A percentile compares a stretch with the other conserved stretches of the same genome.
Evolutionary conservation across 1,140 invertebrate genomes (phyloP).

Genomic region (Piezodorus guildinii): DNA sequence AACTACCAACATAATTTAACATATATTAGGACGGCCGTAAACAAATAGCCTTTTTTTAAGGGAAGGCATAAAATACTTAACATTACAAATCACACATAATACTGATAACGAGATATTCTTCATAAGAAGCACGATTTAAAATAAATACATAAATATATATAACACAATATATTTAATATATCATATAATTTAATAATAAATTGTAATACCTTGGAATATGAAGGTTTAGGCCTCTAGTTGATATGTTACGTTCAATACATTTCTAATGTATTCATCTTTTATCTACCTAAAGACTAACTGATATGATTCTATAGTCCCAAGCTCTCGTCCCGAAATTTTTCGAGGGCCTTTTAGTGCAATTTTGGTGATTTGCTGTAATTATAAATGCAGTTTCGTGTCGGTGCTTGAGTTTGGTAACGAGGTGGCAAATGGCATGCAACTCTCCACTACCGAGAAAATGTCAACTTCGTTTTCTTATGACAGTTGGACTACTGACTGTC

Average conservation of each 20-base stretch:
- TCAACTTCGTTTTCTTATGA: too few species aligned
- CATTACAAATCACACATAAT: slow-evolving; percentile 1
- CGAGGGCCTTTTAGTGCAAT: not conserved
- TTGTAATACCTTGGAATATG: not conserved
- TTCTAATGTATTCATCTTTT: not conserved
- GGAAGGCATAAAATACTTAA: not conserved
- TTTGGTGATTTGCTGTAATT: not conserved
- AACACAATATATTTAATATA: too few species aligned
- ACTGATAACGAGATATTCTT: not conserved
- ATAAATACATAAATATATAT: too few species aligned
- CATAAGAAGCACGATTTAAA: not conserved
- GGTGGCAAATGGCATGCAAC: too few species aligned
- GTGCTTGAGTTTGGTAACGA: too few species aligned
- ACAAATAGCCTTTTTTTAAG: slow-evolving; percentile 14
- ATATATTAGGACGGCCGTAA: slow-evolving; percentile 7
- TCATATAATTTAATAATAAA: not conserved
- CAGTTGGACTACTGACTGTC: too few species aligned
- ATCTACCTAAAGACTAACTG: not conserved
- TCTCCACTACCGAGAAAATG: too few species aligned
- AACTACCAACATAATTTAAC: not conserved
- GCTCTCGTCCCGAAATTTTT: not conserved
- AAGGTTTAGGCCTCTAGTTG: slow-evolving; percentile 1
- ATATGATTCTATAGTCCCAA: not conserved
- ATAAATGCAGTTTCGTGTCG: slow-evolving; percentile 10
- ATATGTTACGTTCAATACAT: not conserved